Conservation (phyloP, 2,797 vertebrate species). For the Sebastolobus altivelis region DNA sequence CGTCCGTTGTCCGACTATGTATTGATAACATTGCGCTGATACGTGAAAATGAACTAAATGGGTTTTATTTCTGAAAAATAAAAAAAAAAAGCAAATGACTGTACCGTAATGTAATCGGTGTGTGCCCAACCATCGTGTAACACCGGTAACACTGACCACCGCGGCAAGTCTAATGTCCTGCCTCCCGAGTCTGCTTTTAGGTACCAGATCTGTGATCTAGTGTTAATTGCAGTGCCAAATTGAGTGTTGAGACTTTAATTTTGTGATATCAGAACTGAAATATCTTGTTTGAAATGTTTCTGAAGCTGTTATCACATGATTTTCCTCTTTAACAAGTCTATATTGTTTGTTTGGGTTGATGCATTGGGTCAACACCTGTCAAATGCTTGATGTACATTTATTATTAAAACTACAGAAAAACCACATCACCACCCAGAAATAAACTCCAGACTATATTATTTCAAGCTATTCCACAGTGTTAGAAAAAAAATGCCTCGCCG, state of each 20-base stretch:
- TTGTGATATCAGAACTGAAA: neutral
- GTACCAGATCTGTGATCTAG: neutral
- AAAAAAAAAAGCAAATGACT: too few relatives aligned
- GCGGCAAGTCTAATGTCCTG: neutral
- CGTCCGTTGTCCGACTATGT: too few relatives aligned
- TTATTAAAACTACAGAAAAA: constrained; percentile 11
- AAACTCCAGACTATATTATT: constrained; percentile 5
- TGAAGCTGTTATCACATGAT: neutral
- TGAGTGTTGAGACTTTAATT: neutral
- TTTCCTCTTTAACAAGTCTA: neutral
- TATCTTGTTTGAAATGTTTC: neutral
- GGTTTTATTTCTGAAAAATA: too few relatives aligned
- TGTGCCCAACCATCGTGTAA: too few relatives aligned
- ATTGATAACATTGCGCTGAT: too few relatives aligned
- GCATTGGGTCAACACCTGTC: neutral
- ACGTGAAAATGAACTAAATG: too few relatives aligned
- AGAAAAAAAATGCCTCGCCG: constrained; percentile 4
- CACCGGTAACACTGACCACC: too few relatives aligned
- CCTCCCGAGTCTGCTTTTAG: neutral
- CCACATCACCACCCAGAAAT: constrained; percentile 32
- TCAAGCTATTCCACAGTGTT: constrained; percentile 20
- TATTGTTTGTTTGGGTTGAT: neutral
- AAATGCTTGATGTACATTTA: constrained; percentile 5
- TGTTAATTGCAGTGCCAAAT: neutral
- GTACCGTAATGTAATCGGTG: too few relatives aligned